Evolutionary conservation across 30 jellyfish, hydroid and myxozoan species (phyloP), one percentile per base, ranked within the genome.

Genomic region (Clytia hemisphaerica): DNA sequence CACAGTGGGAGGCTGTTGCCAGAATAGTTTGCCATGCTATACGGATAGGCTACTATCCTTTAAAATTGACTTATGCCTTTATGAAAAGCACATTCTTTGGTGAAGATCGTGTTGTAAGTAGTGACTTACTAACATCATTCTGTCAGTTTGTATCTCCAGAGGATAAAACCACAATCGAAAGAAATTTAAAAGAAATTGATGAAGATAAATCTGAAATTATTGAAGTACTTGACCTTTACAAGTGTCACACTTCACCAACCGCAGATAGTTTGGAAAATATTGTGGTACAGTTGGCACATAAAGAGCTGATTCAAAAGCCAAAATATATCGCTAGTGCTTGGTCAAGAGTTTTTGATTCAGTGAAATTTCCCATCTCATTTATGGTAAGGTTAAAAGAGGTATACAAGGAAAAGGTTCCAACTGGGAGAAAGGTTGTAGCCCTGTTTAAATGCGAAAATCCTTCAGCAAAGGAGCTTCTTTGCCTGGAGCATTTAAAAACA

Each of bases 1-100:
- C 46, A 34, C 71, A 69, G 58, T 69, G 82, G 82, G 82, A 28
- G 33, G 82, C 82, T 46, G 60, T 69, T 21, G 82, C 58, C 77
- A 69, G 77, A 58, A 69, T 69, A 37, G 32, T 69, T 58, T 27
- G 34, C 30, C 24, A 61, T 28, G 69, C 55, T 35, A 44, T 3
- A 12, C 6, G 28, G n/a, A 4, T 37, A 4, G 67, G 44, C 4
- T 61, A 61, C 28, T 32, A 26, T 22, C 75, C 75, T 6, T 15
- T 3, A 42, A 55, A 26, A 24, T 22, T 66, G 58, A 27, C 72
- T 33, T 35, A 32, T 47, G 72, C 80, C 28, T 45, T 68, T 38
- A 31, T 68, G 30, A 31, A 67, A 44, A 33, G 57, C 27, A 45
- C 69, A 30, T 4, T 67, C 33, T 47, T 67, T 67, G 80, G 80